A percentile compares a stretch with the other conserved stretches of the same genome.
Evolutionary conservation across 2,113 vertebrate species (phyloP).

Genomic region (Fregetta grallaria): DNA sequence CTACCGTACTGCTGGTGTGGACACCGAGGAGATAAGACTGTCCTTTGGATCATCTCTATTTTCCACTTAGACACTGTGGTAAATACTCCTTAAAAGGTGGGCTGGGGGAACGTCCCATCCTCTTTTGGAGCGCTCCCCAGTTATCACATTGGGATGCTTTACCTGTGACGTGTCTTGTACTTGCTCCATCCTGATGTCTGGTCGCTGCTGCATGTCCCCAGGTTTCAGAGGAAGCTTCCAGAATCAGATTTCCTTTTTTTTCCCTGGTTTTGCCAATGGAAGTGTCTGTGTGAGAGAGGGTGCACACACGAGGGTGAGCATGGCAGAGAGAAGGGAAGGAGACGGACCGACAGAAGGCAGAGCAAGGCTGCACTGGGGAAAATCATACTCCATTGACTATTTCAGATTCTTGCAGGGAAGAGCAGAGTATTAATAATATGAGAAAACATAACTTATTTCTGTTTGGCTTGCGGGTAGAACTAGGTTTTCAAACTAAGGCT

Average conservation of each 20-base stretch:
- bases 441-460: not conserved
- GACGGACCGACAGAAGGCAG: not conserved
- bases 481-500: not conserved
- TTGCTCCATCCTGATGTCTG: accelerated
- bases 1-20: not conserved
- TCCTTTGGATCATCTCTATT: not conserved
- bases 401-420: not conserved
- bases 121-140: not conserved
- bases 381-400: no score
- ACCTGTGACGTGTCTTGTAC: accelerated
- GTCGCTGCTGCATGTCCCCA: accelerated
- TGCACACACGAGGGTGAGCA: accelerated
- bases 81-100: not conserved
- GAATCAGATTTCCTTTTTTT: not conserved
- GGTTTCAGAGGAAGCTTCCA: not conserved
- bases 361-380: not conserved
- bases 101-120: not conserved
- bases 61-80: not conserved
- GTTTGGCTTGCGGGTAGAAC: not conserved
- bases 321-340: not conserved
- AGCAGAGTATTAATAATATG: not conserved
- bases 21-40: not conserved
- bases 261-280: not conserved
- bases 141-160: not conserved
- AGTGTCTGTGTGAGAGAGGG: not conserved